Evolutionary conservation across 2,797 vertebrate species (phyloP).

Genomic region (Sebastes umbrosus): DNA sequence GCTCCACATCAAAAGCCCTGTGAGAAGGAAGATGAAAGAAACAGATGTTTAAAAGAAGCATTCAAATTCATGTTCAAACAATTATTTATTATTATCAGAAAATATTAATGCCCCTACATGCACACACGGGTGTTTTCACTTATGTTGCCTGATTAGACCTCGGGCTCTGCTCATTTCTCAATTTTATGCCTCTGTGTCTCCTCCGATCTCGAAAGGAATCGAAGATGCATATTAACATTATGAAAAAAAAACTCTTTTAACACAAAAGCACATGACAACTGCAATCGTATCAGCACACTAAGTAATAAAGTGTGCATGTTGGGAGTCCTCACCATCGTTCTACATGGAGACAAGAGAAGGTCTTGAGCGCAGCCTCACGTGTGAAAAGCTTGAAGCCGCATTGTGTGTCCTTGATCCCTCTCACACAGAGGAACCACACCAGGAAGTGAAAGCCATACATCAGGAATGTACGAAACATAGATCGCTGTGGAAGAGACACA

Average conservation of each 20-base stretch:
- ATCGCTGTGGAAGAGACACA: constrained; percentile 82
- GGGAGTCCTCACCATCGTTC: constrained; percentile 89
- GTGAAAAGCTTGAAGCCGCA: constrained; percentile 98
- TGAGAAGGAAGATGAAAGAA: neutral
- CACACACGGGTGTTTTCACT: neutral
- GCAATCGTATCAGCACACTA: neutral
- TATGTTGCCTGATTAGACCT: neutral
- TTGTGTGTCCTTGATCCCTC: constrained; percentile 92
- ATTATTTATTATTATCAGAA: neutral
- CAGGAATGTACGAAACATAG: constrained; percentile 92
- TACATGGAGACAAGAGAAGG: constrained; percentile 91
- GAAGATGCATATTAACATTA: neutral
- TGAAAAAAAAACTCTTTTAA: neutral
- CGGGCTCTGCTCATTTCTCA: neutral
- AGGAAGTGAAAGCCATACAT: constrained; percentile 99
- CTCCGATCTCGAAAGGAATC: neutral
- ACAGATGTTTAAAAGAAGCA: neutral
- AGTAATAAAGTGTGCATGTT: neutral
- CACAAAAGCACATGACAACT: neutral
- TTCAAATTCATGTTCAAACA: neutral
- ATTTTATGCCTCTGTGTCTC: neutral
- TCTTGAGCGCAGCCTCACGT: constrained; percentile 89
- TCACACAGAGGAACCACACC: constrained; percentile 98
- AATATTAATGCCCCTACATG: neutral
- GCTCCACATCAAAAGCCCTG: constrained; percentile 98